Percentiles rank a stretch among this genome's conserved stretches.
Evolutionary conservation across 2,888 invertebrate genomes (phyloP).

Genomic region (Agrilus cyanescens): DNA sequence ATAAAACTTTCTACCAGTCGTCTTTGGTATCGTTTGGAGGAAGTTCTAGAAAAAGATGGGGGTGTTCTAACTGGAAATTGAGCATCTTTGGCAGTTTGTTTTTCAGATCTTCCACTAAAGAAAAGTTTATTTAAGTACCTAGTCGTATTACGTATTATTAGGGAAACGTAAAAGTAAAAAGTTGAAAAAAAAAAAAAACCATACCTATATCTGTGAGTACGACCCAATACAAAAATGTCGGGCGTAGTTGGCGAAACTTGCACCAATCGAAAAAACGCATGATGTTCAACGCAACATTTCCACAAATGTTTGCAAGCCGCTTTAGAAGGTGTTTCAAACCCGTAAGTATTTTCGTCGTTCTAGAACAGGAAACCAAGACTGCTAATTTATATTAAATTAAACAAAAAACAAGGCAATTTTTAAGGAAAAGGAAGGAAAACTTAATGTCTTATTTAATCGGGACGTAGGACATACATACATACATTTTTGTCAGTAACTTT

Average conservation of each 20-base stretch:
- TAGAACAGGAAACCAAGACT: constrained; percentile 29
- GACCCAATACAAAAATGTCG: constrained; percentile 66
- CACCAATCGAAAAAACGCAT: constrained; percentile 82
- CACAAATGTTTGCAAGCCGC: constrained; percentile 91
- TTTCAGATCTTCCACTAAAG: constrained; percentile 52
- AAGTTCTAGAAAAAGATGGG: constrained; percentile 50
- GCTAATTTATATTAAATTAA: constrained; percentile 1
- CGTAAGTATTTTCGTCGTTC: constrained; percentile 93
- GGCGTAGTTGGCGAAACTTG: constrained; percentile 64
- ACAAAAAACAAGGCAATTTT: neutral
- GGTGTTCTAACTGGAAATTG: constrained; percentile 37
- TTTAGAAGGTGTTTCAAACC: constrained; percentile 86
- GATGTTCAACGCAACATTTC: constrained; percentile 93
- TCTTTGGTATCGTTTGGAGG: constrained; percentile 50
- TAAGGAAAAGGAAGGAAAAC: neutral
- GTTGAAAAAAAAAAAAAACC: neutral
- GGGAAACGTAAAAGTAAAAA: neutral
- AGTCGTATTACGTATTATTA: neutral
- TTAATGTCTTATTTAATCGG: neutral
- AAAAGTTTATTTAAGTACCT: constrained; percentile 2
- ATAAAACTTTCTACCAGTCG: constrained; percentile 49
- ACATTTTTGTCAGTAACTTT: constrained; percentile 94
- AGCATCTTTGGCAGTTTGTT: constrained; percentile 42
- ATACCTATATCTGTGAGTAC: constrained; percentile 70
- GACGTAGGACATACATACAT: too few species aligned